Evolutionary conservation across 2,113 vertebrate genomes (phyloP).

Genomic region (Suncus etruscus): DNA sequence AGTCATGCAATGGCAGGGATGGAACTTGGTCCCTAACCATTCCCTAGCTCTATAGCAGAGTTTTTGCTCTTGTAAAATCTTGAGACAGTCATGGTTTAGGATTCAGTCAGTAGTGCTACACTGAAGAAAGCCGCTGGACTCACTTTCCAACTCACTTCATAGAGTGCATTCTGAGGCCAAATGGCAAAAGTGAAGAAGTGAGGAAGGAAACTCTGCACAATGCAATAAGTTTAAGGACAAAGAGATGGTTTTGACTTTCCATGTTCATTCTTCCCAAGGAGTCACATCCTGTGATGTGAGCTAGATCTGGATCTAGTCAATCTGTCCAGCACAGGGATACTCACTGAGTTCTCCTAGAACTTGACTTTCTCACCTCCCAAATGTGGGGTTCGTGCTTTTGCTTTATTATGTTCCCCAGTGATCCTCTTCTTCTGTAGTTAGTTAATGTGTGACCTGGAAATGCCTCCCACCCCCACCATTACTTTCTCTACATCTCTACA

Average conservation of each 20-base stretch:
- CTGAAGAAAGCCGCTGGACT: no score
- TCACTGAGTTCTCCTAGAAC: not conserved
- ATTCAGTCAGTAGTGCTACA: no score
- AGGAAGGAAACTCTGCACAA: not conserved
- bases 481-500: not conserved
- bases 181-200: slow-evolving; percentile 55
- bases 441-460: no score
- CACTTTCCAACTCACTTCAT: no score
- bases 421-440: not conserved
- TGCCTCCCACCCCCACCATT: no score
- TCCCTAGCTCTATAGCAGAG: no score
- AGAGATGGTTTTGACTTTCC: not conserved
- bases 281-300: not conserved
- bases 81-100: no score
- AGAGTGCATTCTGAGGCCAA: not conserved
- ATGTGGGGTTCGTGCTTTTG: not conserved
- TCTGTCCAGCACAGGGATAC: not conserved
- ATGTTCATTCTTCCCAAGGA: slow-evolving; percentile 5
- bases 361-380: not conserved
- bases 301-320: not conserved
- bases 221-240: slow-evolving; percentile 37
- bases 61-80: no score
- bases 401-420: not conserved
- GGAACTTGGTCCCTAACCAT: no score
- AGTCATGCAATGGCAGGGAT: no score